Evolutionary conservation across 2,797 vertebrate species (phyloP), one percentile per base, ranked within the genome.

Genomic region (Enteromius afrohamiltoni): DNA sequence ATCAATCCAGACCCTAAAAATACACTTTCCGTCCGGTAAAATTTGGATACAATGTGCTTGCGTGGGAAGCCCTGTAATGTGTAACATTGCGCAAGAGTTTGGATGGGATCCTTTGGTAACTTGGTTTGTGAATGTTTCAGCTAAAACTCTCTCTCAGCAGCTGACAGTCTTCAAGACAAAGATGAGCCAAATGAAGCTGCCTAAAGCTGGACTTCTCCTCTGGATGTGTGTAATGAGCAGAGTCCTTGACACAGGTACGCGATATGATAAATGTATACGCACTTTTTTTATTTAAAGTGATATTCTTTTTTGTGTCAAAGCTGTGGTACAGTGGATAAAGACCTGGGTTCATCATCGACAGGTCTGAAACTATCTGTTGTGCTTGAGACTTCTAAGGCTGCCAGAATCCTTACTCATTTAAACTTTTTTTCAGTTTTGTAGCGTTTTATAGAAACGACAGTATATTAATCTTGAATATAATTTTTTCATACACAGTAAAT

Each of bases 161-260:
- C 10, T 23, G 34, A 60, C 23, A 14, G 8, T 42, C 7, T 21
- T 64, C 14, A 8, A 49, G 7, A 3, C 17, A 49, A 40, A 53
- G 68, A 79, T 82, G 82, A 71, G 26, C 19, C 26, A 6, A 17
- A 55, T 62, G 60, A 76, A 31, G 4, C 4, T 6, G 31, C 13
- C 3, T 55, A 55, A 16, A 14, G 17, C 34, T 6, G 14, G 64
- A 60, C 67, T 86, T 11, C 34, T 86, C 9, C 47, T 45, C 65
- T 84, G 87, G 82, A 71, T 79, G 14, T 84, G 34, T 13, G 21
- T 31, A 19, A 2, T 79, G 6, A 73, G 21, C 67, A 68, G 23
- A 14, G 6, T 82, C 75, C 34, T 13, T 6, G n/a, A 11, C 68
- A 69, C 29, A 17, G 76, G 87, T 85, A 68, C 40, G 70, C 16